A percentile compares a stretch with the other conserved stretches of the same genome.
Conservation (phyloP, 2,113 vertebrate species). For the Aphelocoma coerulescens region DNA sequence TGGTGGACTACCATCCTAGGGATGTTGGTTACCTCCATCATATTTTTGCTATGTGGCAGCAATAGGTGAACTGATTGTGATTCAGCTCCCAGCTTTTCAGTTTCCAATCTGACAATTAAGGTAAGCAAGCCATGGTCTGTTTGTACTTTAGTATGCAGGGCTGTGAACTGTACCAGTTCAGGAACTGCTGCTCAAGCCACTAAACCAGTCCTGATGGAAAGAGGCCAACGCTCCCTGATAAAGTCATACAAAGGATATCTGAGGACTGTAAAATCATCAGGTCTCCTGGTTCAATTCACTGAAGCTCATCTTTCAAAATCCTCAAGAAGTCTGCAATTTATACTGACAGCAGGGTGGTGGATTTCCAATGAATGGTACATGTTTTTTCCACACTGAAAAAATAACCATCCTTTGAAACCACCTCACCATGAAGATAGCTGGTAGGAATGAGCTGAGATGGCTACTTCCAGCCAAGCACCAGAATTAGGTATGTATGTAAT, state of each 20-base stretch:
- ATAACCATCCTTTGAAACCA: not conserved
- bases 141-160: not conserved
- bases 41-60: not conserved
- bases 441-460: not conserved
- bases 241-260: not conserved
- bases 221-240: not conserved
- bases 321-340: not conserved
- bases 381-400: not conserved
- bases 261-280: not conserved
- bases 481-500: not conserved
- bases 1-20: not conserved
- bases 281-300: not conserved
- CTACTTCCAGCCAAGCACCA: not conserved
- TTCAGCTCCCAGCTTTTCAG: not conserved
- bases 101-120: not conserved
- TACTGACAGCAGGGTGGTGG: not conserved
- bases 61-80: not conserved
- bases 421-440: not conserved
- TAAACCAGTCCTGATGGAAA: not conserved
- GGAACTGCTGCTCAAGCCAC: not conserved
- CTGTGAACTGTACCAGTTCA: not conserved
- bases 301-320: not conserved
- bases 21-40: not conserved
- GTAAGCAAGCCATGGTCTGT: not conserved
- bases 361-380: not conserved